A percentile compares a stretch with the other conserved stretches of the same genome.
phyloP scores from a whole-genome alignment of 2,113 vertebrate species.

The Clupea harengus region DNA sequence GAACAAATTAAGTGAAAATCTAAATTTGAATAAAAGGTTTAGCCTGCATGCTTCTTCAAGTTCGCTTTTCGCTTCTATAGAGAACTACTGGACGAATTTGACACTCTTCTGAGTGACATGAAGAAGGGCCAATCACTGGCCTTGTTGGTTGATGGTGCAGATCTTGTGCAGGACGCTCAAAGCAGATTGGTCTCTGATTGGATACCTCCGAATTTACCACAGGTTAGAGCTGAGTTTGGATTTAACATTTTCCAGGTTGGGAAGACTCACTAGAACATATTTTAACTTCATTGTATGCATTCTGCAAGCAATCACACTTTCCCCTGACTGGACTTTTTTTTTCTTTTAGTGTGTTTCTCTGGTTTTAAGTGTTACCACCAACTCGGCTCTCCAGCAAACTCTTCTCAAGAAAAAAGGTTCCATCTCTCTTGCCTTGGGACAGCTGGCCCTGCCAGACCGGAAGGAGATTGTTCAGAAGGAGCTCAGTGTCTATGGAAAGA shows the following conservation, averaged over 20 bases:
- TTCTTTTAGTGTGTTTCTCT: slow-evolving; percentile 76
- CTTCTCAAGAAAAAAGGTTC: slow-evolving; percentile 66
- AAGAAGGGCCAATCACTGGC: slow-evolving; percentile 61
- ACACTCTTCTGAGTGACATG: slow-evolving; percentile 52
- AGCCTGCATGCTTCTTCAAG: neutral
- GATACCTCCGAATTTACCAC: slow-evolving; percentile 78
- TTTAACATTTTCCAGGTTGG: neutral
- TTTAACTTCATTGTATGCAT: neutral
- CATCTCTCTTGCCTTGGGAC: slow-evolving; percentile 64
- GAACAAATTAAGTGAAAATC: no score
- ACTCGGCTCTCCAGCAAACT: slow-evolving; percentile 62
- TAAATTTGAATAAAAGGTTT: no score
- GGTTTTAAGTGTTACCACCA: slow-evolving; percentile 73
- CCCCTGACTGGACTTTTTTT: neutral
- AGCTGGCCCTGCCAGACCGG: slow-evolving; percentile 70
- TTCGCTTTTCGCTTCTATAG: slow-evolving; percentile 51
- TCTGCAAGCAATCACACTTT: neutral
- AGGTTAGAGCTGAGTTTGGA: slow-evolving; percentile 55
- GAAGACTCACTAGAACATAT: no score
- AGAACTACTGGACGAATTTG: slow-evolving; percentile 75
- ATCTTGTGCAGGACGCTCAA: slow-evolving; percentile 64
- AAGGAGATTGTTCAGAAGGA: slow-evolving; percentile 75
- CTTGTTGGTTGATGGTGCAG: slow-evolving; percentile 78
- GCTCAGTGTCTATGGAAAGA: slow-evolving; percentile 80
- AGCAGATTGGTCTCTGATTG: slow-evolving; percentile 77